Evolutionary conservation across 2,113 vertebrate genomes (phyloP).

Genomic region (Egretta garzetta): DNA sequence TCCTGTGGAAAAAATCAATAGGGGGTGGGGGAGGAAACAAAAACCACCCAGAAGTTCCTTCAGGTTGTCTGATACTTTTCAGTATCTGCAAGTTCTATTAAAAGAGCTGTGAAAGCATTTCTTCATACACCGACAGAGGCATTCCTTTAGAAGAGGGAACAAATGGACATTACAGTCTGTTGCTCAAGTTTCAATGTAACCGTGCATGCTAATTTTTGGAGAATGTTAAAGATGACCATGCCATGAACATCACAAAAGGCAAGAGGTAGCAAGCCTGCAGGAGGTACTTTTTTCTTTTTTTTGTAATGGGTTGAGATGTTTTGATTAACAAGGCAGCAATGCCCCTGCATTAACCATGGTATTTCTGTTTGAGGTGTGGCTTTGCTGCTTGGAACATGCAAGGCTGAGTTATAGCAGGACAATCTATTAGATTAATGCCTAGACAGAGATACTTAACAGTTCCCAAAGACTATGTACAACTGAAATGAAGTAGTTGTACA

Average conservation of each 20-base stretch:
- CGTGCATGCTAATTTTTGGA: background rate
- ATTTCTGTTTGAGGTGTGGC: background rate
- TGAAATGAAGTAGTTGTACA: background rate
- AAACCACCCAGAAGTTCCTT: background rate
- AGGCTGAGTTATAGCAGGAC: background rate
- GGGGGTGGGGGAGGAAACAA: background rate
- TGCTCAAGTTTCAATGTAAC: background rate
- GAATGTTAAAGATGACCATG: background rate
- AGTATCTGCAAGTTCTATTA: background rate
- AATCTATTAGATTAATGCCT: background rate
- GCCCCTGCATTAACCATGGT: background rate
- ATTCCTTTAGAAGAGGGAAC: background rate
- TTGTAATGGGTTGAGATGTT: background rate
- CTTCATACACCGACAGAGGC: background rate
- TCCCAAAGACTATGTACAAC: background rate
- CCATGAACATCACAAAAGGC: background rate
- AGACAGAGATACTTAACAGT: background rate
- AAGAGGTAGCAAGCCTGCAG: background rate
- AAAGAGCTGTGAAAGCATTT: background rate
- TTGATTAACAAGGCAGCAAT: background rate
- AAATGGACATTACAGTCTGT: background rate
- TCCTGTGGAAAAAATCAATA: background rate
- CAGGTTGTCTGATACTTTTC: background rate
- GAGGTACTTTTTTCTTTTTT: background rate
- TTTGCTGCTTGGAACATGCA: background rate